Conservation (phyloP, 2,113 vertebrate species). For the Thalassarche chlororhynchos region DNA sequence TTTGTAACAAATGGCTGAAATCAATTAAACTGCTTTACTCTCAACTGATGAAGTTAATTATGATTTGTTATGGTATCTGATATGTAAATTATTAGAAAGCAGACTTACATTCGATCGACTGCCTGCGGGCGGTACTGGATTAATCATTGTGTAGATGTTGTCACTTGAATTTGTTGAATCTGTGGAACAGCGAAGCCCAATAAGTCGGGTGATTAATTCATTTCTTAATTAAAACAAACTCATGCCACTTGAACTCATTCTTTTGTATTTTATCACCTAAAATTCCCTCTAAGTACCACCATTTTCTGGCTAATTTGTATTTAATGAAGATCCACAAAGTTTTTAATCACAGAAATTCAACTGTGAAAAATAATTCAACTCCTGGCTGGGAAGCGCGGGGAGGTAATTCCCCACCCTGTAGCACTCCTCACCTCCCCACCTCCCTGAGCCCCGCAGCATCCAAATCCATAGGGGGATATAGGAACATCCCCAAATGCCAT, state of each 20-base stretch:
- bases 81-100: constrained; percentile 82
- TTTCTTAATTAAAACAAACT: constrained; percentile 87
- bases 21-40: constrained; percentile 82
- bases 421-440: background rate
- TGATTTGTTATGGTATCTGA: constrained; percentile 86
- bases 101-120: constrained; percentile 96
- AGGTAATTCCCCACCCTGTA: background rate
- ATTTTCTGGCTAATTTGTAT: constrained; percentile 85
- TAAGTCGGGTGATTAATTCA: constrained; percentile 81
- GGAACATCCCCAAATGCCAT: background rate
- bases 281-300: constrained; percentile 81
- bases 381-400: background rate
- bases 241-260: constrained; percentile 84
- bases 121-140: constrained; percentile 92
- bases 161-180: constrained; percentile 99
- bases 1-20: constrained; percentile 84
- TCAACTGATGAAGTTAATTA: constrained; percentile 85
- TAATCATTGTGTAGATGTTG: constrained; percentile 99
- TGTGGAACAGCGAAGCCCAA: constrained; percentile 77
- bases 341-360: constrained; percentile 82
- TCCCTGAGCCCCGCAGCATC: background rate
- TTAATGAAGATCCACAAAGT: constrained; percentile 86
- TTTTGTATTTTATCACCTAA: constrained; percentile 85
- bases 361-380: constrained; percentile 73
- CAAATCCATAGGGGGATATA: background rate